These are phyloP conservation scores for Aurelia sp. DNA, from an alignment of 30 jellyfish, hydroid and myxozoan genomes.

Conservation along the genomic window DNA sequence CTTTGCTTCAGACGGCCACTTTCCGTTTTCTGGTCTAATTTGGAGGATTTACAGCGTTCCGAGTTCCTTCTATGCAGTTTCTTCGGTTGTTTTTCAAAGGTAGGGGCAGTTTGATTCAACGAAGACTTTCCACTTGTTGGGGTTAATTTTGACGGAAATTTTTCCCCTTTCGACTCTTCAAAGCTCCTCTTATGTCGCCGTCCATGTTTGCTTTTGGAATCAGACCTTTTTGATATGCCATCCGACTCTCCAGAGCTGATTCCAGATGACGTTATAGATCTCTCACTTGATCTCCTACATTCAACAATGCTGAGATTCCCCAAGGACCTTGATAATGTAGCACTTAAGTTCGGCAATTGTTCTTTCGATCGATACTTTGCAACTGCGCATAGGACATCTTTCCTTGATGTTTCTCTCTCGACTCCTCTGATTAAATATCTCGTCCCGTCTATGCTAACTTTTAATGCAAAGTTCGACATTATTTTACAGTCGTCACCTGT, in stretches of 20 bases:
- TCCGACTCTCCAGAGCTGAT: background rate
- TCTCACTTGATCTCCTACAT: slow-evolving; percentile 6
- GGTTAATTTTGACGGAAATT: background rate
- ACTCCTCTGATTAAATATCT: slow-evolving; percentile 54
- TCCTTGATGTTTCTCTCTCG: slow-evolving; percentile 52
- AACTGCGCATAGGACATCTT: slow-evolving; percentile 60
- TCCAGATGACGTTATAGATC: background rate
- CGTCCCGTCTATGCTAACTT: slow-evolving; percentile 50
- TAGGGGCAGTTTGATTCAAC: background rate
- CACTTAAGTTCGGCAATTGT: background rate
- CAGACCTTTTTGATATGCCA: background rate
- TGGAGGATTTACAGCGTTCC: background rate
- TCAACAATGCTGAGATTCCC: slow-evolving; percentile 24
- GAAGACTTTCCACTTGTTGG: background rate
- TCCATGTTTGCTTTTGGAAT: background rate
- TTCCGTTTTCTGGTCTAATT: background rate
- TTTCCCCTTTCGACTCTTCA: background rate
- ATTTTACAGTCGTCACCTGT: background rate
- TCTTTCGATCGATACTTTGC: slow-evolving; percentile 40
- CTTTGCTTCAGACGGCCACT: background rate
- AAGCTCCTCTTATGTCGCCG: background rate
- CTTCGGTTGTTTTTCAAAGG: background rate
- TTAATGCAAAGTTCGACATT: slow-evolving; percentile 40
- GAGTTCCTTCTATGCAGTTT: background rate
- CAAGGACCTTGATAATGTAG: slow-evolving; percentile 30